phyloP scores from a whole-genome alignment of 2,113 vertebrate genomes.

The Coracopsis vasa region DNA sequence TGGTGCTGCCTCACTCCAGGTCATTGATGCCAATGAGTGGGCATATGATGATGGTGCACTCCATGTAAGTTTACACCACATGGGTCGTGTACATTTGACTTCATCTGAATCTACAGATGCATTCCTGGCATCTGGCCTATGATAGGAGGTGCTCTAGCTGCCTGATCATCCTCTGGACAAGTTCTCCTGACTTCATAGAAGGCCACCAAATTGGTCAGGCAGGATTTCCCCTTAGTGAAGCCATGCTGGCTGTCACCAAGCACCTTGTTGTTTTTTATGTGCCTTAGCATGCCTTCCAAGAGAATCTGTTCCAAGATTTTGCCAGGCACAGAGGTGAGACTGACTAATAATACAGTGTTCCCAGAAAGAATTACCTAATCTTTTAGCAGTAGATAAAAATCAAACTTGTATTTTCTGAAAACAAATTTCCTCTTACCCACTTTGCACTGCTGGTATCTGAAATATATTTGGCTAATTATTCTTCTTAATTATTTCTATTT shows the following conservation, averaged over 20 bases:
- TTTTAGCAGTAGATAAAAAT: not conserved
- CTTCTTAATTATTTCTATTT: not conserved
- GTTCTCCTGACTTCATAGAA: too few relatives aligned
- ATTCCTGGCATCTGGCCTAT: not conserved
- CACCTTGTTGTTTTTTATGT: too few relatives aligned
- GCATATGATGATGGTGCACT: not conserved
- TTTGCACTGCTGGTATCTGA: not conserved
- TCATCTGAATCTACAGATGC: not conserved
- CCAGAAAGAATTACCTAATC: not conserved
- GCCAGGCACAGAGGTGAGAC: too few relatives aligned
- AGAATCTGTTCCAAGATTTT: too few relatives aligned
- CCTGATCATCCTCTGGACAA: too few relatives aligned
- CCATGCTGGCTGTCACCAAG: too few relatives aligned
- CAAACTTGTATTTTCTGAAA: not conserved
- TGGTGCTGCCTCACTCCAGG: not conserved
- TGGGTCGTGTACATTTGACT: not conserved
- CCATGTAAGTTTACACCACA: not conserved
- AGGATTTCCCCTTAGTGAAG: too few relatives aligned
- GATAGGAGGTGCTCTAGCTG: too few relatives aligned
- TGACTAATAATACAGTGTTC: not conserved
- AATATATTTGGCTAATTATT: not conserved
- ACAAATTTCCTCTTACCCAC: not conserved
- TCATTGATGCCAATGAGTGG: not conserved
- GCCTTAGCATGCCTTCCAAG: too few relatives aligned
- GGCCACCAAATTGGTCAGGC: too few relatives aligned